Evolutionary conservation across 2,797 vertebrate species (phyloP), one percentile per base, ranked within the genome.

Genomic region (Scolopax rusticola): DNA sequence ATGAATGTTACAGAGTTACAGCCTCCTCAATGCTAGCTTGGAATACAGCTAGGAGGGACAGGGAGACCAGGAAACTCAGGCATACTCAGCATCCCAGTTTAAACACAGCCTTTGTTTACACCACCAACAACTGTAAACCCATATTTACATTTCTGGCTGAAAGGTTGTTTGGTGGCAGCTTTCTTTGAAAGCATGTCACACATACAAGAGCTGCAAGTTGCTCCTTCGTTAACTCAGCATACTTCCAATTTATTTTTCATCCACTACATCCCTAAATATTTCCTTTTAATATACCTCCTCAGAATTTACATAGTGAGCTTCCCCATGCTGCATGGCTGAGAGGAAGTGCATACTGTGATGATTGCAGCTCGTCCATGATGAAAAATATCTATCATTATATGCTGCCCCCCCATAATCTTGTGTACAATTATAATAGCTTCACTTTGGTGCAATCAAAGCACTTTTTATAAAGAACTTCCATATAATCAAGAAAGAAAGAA

Each of bases 181-280:
- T 81, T 73, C 94, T 91, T 33, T 83, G 43, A 84, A 93, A 86
- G 53, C 38, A 54, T 50, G 45, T 86, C 68, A 91, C 57, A 81
- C n/a, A 86, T 56, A 50, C 45, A 92, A 85, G 63, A 87, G 63
- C 71, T 93, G 53, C 1, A 1, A 91, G 79, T 38, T 6, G 2
- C 65, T 93, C 76, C 71, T 92, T 85, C 1, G 8, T 88, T 93
- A 93, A 93, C 57, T 82, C 86, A 65, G 77, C 36, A 2, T 56
- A 89, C 78, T 96, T 93, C 67, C 81, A 74, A 96, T 93, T 87
- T 97, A 89, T 96, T 97, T 94, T 95, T 80, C 89, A 93, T 81
- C 4, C 0, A 51, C 82, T 86, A 86, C 79, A 87, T 93, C 59
- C 47, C 73, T 91, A 93, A 97, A 92, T 93, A 93, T 96, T 95